Evolutionary conservation across 2,797 vertebrate species (phyloP), one percentile per base, ranked within the genome.

Genomic region (Podargus strigoides): DNA sequence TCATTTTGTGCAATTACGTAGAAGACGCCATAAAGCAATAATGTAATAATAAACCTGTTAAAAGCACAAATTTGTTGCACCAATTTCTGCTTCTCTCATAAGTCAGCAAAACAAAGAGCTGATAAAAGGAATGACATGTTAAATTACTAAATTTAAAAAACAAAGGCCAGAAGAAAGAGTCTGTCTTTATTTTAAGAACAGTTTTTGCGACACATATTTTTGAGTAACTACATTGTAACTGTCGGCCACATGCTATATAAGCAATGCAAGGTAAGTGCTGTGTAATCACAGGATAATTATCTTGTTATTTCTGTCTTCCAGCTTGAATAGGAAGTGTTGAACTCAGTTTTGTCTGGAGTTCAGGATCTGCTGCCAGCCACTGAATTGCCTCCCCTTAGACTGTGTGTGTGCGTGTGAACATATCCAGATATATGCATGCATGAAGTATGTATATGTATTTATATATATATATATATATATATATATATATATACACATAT

Each of bases 61-160:
- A 94, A 97, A 96, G 82, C 26, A 1, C 81, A 69, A 96, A 97
- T 97, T 97, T 96, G 96, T 97, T 93, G 85, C 82, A 89, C 91
- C 91, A 95, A 95, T 98, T 97, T 95, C 89, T 93, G 88, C 85
- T 97, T 97, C 74, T 50, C 77, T 87, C 90, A 59, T 96, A 97
- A 97, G 94, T 98, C 97, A 98, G 95, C 94, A 97, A 92, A 98
- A 97, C 89, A 96, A 97, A 98, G 95, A 96, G 90, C 81, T 91
- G 95, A 97, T 94, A 96, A 97, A 97, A 72, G 76, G 91, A 96
- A 96, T 74, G 89, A 77, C 34, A 49, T 91, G 95, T 82, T 96
- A 95, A 96, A 97, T 84, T 95, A 85, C 82, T 96, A 91, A 97
- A 97, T 97, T 95, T 69, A 94, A 91, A 95, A 94, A 94, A 53